phyloP scores from a whole-genome alignment of 2,888 invertebrate species.

The Eulithis testata region DNA sequence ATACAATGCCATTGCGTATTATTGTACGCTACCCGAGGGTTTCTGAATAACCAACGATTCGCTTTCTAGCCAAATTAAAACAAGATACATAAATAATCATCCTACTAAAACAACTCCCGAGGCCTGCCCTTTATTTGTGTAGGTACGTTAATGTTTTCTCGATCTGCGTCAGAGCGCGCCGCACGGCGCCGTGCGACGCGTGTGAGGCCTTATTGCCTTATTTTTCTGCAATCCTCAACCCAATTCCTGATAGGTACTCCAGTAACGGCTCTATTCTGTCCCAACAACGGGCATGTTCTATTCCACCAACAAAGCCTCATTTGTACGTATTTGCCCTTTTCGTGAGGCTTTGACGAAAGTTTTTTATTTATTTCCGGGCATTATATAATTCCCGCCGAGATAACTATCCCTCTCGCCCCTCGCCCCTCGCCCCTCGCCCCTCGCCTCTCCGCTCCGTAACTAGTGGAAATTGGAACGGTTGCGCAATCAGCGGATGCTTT shows the following conservation, averaged over 20 bases:
- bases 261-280: slow-evolving; percentile 3
- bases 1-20: not conserved
- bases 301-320: slow-evolving; percentile 5
- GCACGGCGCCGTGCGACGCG: too few species aligned
- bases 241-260: not conserved
- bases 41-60: not conserved
- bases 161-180: too few species aligned
- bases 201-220: not conserved
- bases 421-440: too few species aligned
- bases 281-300: not conserved
- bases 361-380: slow-evolving; percentile 35
- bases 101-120: slow-evolving; percentile 6
- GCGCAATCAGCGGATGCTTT: slow-evolving; percentile 27
- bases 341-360: slow-evolving; percentile 15
- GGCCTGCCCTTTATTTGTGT: not conserved
- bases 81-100: slow-evolving; percentile 5
- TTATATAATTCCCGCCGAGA: slow-evolving; percentile 27
- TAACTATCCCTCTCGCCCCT: slow-evolving; percentile 20
- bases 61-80: slow-evolving; percentile 9
- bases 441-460: slow-evolving; percentile 17
- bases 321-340: slow-evolving; percentile 11
- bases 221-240: not conserved
- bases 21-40: not conserved
- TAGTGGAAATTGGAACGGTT: slow-evolving; percentile 24
- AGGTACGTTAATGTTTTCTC: too few species aligned